These are phyloP conservation scores for Tamandua tetradactyla DNA, from an alignment of 2,797 vertebrate species.

Conservation along the genomic window DNA sequence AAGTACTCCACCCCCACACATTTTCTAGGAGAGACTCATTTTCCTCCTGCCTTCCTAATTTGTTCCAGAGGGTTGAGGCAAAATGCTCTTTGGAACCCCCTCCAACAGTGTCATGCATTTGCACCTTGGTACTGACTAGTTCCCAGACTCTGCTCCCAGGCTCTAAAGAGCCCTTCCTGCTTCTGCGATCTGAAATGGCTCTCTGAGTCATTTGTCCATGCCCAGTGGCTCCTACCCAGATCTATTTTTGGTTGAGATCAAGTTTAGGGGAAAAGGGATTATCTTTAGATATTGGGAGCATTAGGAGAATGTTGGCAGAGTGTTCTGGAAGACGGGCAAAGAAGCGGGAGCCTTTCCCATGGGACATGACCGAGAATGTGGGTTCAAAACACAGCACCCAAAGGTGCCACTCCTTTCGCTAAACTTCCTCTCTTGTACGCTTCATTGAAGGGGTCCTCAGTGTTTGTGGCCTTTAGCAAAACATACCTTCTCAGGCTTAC, in stretches of 20 bases:
- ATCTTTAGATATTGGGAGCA: conserved; percentile 71
- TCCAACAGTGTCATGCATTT: not conserved
- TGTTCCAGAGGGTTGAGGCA: not conserved
- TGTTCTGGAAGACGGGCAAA: conserved; percentile 50
- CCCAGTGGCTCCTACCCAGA: conserved; percentile 52
- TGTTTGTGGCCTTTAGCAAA: not conserved
- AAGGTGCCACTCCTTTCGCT: not conserved
- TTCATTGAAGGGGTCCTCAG: not conserved
- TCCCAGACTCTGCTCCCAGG: not conserved
- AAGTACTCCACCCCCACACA: not conserved
- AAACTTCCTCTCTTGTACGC: not conserved
- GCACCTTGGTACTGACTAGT: not conserved
- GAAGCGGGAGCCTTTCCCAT: conserved; percentile 43
- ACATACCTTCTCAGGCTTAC: not conserved
- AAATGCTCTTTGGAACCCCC: not conserved
- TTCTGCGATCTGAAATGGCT: conserved; percentile 60
- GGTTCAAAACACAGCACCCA: not conserved
- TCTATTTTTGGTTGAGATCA: conserved; percentile 75
- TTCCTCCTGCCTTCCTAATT: not conserved
- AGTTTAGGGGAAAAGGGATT: conserved; percentile 73
- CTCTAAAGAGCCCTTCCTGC: not conserved
- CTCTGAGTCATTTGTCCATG: conserved; percentile 69
- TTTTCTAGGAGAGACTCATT: not conserved
- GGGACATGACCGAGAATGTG: not conserved
- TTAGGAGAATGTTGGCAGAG: conserved; percentile 71